Evolutionary conservation across 2,797 vertebrate genomes (phyloP), one percentile per base, ranked within the genome.

Genomic region (Spinibarbus caldwelli): DNA sequence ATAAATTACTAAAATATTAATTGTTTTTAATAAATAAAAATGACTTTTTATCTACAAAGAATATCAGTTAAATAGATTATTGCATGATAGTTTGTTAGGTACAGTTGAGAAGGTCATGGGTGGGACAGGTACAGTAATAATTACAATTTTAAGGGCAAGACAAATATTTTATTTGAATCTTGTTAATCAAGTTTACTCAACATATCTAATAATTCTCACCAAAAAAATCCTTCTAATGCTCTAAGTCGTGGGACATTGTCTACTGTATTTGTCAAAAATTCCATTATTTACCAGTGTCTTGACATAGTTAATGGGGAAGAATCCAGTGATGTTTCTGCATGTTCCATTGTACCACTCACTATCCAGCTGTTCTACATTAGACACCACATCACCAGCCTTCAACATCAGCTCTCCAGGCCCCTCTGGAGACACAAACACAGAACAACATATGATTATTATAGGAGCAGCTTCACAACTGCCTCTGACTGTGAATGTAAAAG

Each of bases 291-390:
- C 95, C 92, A 95, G 81, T 3, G 96, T 91, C 96, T 95, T 94
- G 89, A 97, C 96, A 29, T 96, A 96, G 92, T 73, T 97, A 88
- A 95, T 89, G 36, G 98, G 98, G 93, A 99, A 99, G 88, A 96
- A 95, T 10, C 98, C 98, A 19, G 94, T 94, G 67, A 89, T 91
- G 86, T 95, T 96, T 89, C 93, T 93, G 85, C 95, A 96, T 85
- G 94, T 97, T 54, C 98, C 98, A 90, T 89, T 93, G 93, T 97
- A 99, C 98, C 98, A 99, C 67, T 98, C 95, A 0, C 78, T 52
- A 93, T 98, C 96, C 76, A 99, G 90, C 90, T 95, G 95, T 94
- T 98, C 97, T 91, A 98, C 93, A 91, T 94, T 94, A 92, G 86
- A 94, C 89, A 99, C 95, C 8, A 93, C 91, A 80, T 99, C 98